phyloP scores from a whole-genome alignment of 2,888 invertebrate genomes.

The Macrophya alboannulata region DNA sequence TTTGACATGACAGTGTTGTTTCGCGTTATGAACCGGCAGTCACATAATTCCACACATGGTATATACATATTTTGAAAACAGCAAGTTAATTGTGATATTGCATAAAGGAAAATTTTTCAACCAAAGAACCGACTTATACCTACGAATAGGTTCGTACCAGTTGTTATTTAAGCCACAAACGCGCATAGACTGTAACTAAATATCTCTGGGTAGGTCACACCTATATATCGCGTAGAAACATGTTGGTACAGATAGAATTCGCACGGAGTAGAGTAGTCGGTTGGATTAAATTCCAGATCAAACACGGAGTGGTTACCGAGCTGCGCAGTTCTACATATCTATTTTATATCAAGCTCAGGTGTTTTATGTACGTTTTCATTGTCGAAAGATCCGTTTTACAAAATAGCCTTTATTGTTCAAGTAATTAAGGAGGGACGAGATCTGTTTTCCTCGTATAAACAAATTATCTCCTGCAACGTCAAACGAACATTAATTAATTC shows the following conservation, averaged over 20 bases:
- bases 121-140: conserved; percentile 17
- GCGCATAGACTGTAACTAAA: conserved; percentile 41
- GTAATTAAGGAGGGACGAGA: background rate
- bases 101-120: conserved; percentile 25
- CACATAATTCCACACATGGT: background rate
- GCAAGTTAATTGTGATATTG: conserved; percentile 22
- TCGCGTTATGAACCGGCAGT: background rate
- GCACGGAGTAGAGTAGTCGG: background rate
- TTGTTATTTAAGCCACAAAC: conserved; percentile 51
- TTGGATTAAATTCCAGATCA: conserved; percentile 46
- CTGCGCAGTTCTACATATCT: background rate
- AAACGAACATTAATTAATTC: background rate
- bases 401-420: background rate
- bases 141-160: conserved; percentile 19
- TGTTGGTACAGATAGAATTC: background rate
- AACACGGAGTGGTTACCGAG: conserved; percentile 35
- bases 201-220: conserved; percentile 44
- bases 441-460: background rate
- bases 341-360: background rate
- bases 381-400: background rate
- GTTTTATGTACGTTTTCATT: background rate
- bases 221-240: background rate
- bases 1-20: background rate
- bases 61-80: background rate
- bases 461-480: background rate